Percentiles rank a stretch among this genome's conserved stretches.
Conservation (phyloP, 2,113 vertebrate species). For the Gorsachius goisagi region DNA sequence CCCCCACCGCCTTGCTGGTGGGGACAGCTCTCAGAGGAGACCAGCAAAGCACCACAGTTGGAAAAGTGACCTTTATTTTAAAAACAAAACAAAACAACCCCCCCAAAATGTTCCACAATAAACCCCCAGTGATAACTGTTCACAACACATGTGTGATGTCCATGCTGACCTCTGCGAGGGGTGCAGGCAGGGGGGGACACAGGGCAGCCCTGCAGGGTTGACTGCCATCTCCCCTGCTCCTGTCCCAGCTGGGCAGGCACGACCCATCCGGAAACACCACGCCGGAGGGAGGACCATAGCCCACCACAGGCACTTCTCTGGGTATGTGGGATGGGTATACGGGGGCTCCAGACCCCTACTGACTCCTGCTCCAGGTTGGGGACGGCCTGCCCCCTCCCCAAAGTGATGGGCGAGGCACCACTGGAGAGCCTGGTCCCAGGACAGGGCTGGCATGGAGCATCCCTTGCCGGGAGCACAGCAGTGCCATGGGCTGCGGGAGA, state of each 20-base stretch:
- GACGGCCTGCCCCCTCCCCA: not conserved
- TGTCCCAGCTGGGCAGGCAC: not conserved
- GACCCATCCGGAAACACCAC: not conserved
- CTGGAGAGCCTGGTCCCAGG: not conserved
- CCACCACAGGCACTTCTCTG: not conserved
- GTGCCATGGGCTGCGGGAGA: not conserved
- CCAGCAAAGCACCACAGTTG: not conserved
- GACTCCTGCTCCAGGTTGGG: not conserved
- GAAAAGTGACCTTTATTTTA: slow-evolving; percentile 57
- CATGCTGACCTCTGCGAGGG: not conserved
- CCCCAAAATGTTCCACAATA: not conserved
- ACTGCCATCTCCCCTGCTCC: not conserved
- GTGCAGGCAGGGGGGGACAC: rapidly evolving
- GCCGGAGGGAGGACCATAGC: rapidly evolving
- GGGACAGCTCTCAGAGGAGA: not conserved
- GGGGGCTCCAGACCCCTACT: not conserved
- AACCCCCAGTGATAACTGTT: not conserved
- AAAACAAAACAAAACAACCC: not conserved
- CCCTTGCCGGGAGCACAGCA: rapidly evolving
- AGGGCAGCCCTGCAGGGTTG: not conserved
- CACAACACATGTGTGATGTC: not conserved
- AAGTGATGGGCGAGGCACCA: rapidly evolving
- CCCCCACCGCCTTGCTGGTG: rapidly evolving
- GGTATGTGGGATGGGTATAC: not conserved
- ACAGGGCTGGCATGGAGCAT: not conserved